Conservation (phyloP, 2,888 invertebrate genomes). For the Hymenopus coronatus region DNA sequence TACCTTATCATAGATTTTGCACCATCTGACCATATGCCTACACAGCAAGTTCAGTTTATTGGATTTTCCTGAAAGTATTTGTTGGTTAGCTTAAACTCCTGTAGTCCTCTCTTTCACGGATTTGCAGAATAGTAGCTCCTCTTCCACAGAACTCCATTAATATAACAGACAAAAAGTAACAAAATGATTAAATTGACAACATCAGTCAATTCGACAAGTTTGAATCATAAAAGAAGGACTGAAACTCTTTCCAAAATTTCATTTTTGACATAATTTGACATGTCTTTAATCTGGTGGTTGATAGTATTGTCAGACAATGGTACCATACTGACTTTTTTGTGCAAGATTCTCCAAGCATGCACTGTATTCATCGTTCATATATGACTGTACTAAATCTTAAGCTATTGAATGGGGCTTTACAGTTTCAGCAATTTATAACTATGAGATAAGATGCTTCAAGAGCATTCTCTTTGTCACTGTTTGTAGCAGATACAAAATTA, state of each 20-base stretch:
- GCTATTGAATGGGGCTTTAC: no score
- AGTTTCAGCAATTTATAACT: no score
- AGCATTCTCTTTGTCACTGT: neutral
- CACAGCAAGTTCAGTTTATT: no score
- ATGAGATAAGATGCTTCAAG: neutral
- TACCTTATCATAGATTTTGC: neutral
- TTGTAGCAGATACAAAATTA: neutral
- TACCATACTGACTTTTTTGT: neutral
- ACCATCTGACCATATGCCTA: neutral
- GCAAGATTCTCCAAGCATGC: no score
- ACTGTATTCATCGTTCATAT: no score
- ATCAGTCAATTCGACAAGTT: neutral
- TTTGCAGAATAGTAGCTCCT: no score
- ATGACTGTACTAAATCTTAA: no score
- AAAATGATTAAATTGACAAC: neutral
- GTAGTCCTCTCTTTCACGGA: no score
- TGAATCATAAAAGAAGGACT: neutral
- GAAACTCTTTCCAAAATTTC: neutral
- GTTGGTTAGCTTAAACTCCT: no score
- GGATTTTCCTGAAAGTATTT: neutral
- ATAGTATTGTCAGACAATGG: neutral
- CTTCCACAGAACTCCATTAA: neutral
- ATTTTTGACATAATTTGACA: neutral
- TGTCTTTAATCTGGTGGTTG: neutral
- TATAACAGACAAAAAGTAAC: neutral